phyloP scores from a whole-genome alignment of 2,113 vertebrate genomes.

The Spheniscus mendiculus region DNA sequence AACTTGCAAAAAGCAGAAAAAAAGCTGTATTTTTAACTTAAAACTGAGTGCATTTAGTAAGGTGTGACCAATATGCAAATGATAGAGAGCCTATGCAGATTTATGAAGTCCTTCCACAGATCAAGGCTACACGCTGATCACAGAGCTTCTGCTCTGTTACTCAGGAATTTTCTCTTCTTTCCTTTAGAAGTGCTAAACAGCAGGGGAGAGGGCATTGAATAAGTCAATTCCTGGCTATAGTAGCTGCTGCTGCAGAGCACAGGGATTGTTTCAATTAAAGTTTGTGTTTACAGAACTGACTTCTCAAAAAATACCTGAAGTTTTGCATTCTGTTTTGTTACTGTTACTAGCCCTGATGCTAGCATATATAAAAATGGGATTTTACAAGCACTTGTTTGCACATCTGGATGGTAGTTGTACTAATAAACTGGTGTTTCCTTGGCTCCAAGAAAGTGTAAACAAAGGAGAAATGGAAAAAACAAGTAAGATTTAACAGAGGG shows the following conservation, averaged over 20 bases:
- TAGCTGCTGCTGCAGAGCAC: not conserved
- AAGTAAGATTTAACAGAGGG: conserved; percentile 37
- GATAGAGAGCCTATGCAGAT: not conserved
- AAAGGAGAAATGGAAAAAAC: conserved; percentile 30
- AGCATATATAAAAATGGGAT: not conserved
- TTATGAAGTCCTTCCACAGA: not conserved
- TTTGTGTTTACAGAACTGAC: not conserved
- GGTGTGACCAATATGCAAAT: not conserved
- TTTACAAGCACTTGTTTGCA: not conserved
- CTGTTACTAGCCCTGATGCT: not conserved
- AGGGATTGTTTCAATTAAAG: not conserved
- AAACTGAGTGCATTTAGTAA: not conserved
- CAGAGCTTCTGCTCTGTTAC: not conserved
- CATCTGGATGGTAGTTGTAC: not conserved
- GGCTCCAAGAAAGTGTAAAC: conserved; percentile 1
- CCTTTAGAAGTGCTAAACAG: not conserved
- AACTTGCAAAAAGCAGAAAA: not conserved
- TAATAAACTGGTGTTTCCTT: not conserved
- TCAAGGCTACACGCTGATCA: not conserved
- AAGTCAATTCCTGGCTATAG: not conserved
- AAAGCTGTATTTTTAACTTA: not conserved
- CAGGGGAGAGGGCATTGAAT: not conserved
- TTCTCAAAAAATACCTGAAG: not conserved
- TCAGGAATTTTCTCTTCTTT: not conserved
- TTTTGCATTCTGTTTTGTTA: not conserved